Percentiles rank a stretch among this genome's conserved stretches.
Conservation (phyloP, 2,797 vertebrate genomes). For the Acrossocheilus wenchowensis region DNA sequence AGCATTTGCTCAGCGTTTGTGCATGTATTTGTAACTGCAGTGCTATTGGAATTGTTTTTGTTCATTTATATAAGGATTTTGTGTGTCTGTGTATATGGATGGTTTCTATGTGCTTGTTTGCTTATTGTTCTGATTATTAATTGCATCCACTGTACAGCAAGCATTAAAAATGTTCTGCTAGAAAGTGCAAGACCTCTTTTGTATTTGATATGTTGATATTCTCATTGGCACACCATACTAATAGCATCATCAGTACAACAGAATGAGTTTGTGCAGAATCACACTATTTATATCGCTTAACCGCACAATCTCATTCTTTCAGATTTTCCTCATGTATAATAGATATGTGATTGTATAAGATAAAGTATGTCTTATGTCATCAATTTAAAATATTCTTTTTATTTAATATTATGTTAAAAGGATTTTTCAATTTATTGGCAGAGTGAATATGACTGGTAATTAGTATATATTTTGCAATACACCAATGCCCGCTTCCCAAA, state of each 20-base stretch:
- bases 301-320: not conserved
- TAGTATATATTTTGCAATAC: not conserved
- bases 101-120: constrained; percentile 27
- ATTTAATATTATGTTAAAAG: not conserved
- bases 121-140: constrained; percentile 32
- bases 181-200: not conserved
- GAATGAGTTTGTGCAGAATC: not conserved
- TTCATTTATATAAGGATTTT: constrained; percentile 40
- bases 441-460: not conserved
- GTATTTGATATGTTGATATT: constrained; percentile 17
- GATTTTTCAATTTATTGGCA: not conserved
- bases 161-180: not conserved
- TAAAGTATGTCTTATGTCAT: not conserved
- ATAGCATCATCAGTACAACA: not conserved
- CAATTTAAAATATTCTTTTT: not conserved
- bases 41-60: constrained; percentile 2
- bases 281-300: constrained; percentile 3
- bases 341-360: not conserved
- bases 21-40: constrained; percentile 16
- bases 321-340: constrained; percentile 7
- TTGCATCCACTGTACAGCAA: constrained; percentile 5
- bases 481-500: not conserved
- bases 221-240: not conserved
- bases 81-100: constrained; percentile 17
- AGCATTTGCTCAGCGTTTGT: constrained; percentile 15